Evolutionary conservation across 2,797 vertebrate genomes (phyloP).

Genomic region (Anisognathus igniventris): DNA sequence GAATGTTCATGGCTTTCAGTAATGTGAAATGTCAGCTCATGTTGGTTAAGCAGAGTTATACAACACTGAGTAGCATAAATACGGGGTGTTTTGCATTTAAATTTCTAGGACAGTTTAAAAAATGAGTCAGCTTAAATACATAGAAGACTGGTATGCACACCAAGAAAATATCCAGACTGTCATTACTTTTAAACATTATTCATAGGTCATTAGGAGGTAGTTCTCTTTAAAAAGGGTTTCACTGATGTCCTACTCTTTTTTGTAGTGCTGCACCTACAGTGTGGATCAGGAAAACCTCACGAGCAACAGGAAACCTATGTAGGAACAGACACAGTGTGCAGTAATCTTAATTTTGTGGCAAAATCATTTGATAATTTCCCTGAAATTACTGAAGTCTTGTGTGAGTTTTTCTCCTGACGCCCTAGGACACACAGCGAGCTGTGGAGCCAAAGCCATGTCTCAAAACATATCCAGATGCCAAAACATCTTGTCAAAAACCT

Average conservation of each 20-base stretch:
- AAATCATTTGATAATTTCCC: background rate
- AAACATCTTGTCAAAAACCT: background rate
- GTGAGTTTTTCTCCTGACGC: background rate
- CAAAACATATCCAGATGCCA: background rate
- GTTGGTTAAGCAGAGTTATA: background rate
- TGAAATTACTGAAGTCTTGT: background rate
- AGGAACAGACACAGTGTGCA: background rate
- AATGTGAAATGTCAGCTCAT: background rate
- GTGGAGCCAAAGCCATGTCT: background rate
- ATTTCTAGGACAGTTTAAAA: background rate
- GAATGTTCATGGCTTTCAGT: background rate
- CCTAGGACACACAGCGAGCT: background rate
- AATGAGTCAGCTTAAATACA: background rate
- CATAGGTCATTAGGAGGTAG: background rate
- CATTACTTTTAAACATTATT: background rate
- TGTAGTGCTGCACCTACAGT: background rate
- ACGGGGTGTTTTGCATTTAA: background rate
- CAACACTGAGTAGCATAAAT: background rate
- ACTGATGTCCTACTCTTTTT: background rate
- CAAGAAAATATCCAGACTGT: background rate
- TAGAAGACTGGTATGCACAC: accelerated
- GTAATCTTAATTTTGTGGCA: background rate
- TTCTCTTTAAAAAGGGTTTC: background rate
- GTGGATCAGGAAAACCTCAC: background rate
- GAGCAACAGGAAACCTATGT: background rate